A percentile compares a stretch with the other conserved stretches of the same genome.
phyloP scores from a whole-genome alignment of 2,797 vertebrate species.

The Sebastes minor region DNA sequence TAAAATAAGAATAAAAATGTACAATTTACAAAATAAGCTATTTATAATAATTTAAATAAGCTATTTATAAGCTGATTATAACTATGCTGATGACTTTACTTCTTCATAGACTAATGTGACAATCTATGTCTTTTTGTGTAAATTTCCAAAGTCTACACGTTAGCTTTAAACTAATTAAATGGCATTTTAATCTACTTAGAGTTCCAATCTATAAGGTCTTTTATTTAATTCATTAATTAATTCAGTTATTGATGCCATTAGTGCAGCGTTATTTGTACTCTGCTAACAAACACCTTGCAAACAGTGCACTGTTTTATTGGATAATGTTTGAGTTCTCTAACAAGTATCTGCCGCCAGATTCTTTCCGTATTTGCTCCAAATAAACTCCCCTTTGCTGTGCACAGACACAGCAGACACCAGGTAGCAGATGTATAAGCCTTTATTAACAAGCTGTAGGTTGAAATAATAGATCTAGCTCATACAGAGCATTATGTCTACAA shows the following conservation, averaged over 20 bases:
- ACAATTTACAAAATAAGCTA: too few relatives aligned
- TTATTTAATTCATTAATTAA: not conserved
- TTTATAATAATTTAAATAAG: too few relatives aligned
- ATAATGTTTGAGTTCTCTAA: slow-evolving; percentile 34
- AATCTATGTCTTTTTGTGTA: not conserved
- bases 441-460: slow-evolving; percentile 33
- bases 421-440: slow-evolving; percentile 33
- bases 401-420: slow-evolving; percentile 26
- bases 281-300: slow-evolving; percentile 12
- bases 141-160: not conserved
- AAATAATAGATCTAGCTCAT: slow-evolving; percentile 10
- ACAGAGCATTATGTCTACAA: not conserved
- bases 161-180: slow-evolving; percentile 8
- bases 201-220: slow-evolving; percentile 1
- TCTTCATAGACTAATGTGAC: not conserved
- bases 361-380: slow-evolving; percentile 30
- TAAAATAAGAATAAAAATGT: too few relatives aligned
- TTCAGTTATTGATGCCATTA: slow-evolving; percentile 14
- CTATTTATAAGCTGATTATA: not conserved
- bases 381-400: slow-evolving; percentile 44
- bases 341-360: slow-evolving; percentile 42
- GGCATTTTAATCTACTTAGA: slow-evolving; percentile 19
- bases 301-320: not conserved
- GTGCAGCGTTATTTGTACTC: slow-evolving; percentile 2
- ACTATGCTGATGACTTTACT: not conserved